These are phyloP conservation scores for Drosophila navojoa DNA, from an alignment of 1,140 invertebrate genomes.

Conservation along the genomic window DNA sequence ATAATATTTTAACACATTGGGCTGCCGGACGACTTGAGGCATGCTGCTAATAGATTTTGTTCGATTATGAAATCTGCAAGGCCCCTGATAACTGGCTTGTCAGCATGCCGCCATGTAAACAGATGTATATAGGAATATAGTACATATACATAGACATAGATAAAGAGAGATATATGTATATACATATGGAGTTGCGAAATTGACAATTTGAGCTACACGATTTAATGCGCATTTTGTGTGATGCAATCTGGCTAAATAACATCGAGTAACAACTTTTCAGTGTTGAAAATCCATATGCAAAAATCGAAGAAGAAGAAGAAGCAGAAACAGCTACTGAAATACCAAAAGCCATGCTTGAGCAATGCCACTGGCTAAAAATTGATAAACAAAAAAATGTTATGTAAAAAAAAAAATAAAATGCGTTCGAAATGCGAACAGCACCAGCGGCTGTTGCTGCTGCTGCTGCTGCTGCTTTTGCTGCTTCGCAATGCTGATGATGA, in stretches of 20 bases:
- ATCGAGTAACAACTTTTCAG: constrained; percentile 5
- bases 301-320: constrained; percentile 9
- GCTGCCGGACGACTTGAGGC: neutral
- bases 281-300: constrained; percentile 47
- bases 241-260: constrained; percentile 47
- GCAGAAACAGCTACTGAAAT: constrained; percentile 7
- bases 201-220: constrained; percentile 29
- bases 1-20: constrained; percentile 69
- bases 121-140: neutral
- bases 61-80: constrained; percentile 61
- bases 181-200: neutral
- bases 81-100: constrained; percentile 58
- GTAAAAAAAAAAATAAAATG: constrained; percentile 29
- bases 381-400: constrained; percentile 7
- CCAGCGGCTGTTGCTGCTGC: neutral
- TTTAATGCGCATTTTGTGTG: constrained; percentile 25
- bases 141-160: neutral
- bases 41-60: constrained; percentile 37
- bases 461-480: neutral
- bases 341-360: constrained; percentile 6
- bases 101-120: constrained; percentile 28
- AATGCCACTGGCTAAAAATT: constrained; percentile 16
- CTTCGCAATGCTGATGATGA: neutral
- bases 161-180: too few species aligned
- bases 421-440: constrained; percentile 20